Evolutionary conservation across 2,797 vertebrate species (phyloP).

Genomic region (Neosilurus hyrtlii): DNA sequence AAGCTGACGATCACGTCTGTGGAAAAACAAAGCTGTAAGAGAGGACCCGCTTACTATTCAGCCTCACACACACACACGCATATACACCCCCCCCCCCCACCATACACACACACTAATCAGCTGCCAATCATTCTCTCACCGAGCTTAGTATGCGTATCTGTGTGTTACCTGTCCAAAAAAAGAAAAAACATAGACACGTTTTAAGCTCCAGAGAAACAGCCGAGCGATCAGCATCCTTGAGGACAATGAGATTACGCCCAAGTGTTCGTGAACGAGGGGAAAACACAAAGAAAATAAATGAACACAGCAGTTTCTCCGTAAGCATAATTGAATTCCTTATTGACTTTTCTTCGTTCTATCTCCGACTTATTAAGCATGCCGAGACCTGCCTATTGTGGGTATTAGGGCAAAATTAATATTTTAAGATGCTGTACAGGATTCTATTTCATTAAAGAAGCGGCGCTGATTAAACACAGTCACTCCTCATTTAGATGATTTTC

Average conservation of each 20-base stretch:
- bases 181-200: not conserved
- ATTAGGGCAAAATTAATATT: constrained; percentile 78
- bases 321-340: constrained; percentile 77
- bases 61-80: not conserved
- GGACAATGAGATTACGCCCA: constrained; percentile 51
- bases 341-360: constrained; percentile 77
- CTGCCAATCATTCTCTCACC: not conserved
- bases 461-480: constrained; percentile 73
- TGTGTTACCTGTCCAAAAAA: constrained; percentile 4
- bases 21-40: constrained; percentile 3
- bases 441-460: constrained; percentile 67
- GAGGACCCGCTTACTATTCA: constrained; percentile 27
- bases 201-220: not conserved
- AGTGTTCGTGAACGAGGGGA: constrained; percentile 30
- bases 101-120: not conserved
- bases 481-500: constrained; percentile 65
- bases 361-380: constrained; percentile 72
- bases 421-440: constrained; percentile 67
- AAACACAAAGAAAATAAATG: constrained; percentile 47
- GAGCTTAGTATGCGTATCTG: not conserved
- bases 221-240: constrained; percentile 59
- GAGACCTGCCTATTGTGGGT: constrained; percentile 70
- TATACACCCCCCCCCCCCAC: not conserved
- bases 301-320: constrained; percentile 61
- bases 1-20: not conserved